Evolutionary conservation across 2,113 vertebrate species (phyloP), one percentile per base, ranked within the genome.

Genomic region (Gasterosteus aculeatus): DNA sequence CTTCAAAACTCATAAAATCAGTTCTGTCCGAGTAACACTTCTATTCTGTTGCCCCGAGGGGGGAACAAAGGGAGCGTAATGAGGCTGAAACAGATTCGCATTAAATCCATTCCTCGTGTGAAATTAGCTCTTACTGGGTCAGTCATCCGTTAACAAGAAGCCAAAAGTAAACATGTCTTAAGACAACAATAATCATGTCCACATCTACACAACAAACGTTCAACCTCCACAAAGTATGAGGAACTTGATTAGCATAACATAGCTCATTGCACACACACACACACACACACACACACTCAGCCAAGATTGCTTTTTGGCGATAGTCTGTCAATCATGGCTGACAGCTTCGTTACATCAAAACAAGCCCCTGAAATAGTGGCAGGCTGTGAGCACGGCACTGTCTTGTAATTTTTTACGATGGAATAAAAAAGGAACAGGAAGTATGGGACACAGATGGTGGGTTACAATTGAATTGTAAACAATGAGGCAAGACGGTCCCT

Each of bases 181-280:
- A 16, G 1, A 49, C 9, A 41, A 64, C 18, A 10, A 10, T 1
- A 64, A 56, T 19, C 35, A 38, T 38, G 5, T 3, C 33, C 33
- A 35, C 33, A 46, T 46, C 39, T 14, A 38, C n/a, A 54, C 41
- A 16, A 14, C 39, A 77, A 3, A 39, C 31, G 44, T 10, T 22
- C 11, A 18, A 19, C 16, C 15, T 47, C 12, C 15, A 35, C 10
- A 42, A 31, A 12, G 3, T 49, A 53, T 38, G 5, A 44, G 22
- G 14, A 33, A 33, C 7, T 66, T 49, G 63, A 1, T 14, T 35
- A 29, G 10, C 51, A 35, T 26, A 4, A 19, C 38, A 16, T 33
- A 44, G 57, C 35, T 70, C 59, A 38, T 18, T 53, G 66, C 49
- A 54, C 46, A 47, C 16, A 47, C 58, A 61, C 57, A 58, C 16